These are phyloP conservation scores for Lepidochitona cinerea DNA, from an alignment of 2,888 invertebrate species.

Conservation along the genomic window DNA sequence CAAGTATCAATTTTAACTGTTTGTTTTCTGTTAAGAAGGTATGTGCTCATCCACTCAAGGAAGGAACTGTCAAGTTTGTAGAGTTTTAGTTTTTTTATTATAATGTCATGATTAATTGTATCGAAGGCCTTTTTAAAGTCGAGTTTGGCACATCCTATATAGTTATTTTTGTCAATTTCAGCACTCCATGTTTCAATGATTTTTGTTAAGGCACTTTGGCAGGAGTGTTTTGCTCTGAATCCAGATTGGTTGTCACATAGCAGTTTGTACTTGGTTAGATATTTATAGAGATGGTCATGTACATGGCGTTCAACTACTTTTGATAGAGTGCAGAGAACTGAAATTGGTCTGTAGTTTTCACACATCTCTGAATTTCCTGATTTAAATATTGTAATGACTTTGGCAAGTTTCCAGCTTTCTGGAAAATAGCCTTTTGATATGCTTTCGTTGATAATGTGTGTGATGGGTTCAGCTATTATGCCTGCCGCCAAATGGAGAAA, in stretches of 20 bases:
- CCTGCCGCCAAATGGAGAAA: no score
- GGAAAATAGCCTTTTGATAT: no score
- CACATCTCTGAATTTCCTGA: background rate
- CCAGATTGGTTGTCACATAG: background rate
- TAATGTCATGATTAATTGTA: background rate
- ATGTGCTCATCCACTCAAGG: no score
- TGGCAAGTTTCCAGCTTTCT: no score
- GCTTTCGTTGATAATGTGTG: no score
- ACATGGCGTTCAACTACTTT: background rate
- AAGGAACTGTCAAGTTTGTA: background rate
- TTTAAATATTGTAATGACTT: no score
- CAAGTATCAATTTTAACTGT: no score
- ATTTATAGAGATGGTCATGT: background rate
- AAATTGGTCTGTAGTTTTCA: background rate
- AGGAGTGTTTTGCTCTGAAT: background rate
- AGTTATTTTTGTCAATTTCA: background rate
- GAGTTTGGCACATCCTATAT: background rate
- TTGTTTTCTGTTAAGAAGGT: no score
- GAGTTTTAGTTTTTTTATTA: background rate
- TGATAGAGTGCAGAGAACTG: background rate
- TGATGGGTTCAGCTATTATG: no score
- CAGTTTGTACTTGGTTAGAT: background rate
- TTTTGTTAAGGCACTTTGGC: background rate
- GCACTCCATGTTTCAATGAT: background rate
- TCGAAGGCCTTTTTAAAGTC: slow-evolving; percentile 4